Evolutionary conservation across 2,113 vertebrate species (phyloP), one percentile per base, ranked within the genome.

Genomic region (Sceloporus undulatus): DNA sequence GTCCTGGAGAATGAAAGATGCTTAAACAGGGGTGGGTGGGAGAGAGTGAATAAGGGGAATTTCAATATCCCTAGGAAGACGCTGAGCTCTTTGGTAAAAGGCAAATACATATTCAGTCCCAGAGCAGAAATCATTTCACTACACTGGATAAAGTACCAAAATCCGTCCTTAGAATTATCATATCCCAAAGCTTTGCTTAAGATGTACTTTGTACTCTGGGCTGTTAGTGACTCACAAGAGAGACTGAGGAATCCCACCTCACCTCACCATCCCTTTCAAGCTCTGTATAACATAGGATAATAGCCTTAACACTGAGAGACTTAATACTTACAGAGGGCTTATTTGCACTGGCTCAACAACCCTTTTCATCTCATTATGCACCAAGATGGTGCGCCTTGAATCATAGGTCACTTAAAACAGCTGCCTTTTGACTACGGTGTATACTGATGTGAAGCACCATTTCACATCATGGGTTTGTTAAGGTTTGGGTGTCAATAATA

Each of bases 61-160:
- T 95, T 94, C 85, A 89, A 70, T 48, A 74, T 94, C 85, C 84
- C 73, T 42, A 91, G 79, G 80, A 95, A 93, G 73, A 85, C 23
- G 87, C 21, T 94, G 92, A 93, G 82, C 92, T 92, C 85, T 91
- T 92, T 68, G 62, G 81, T 87, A 18, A 89, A 93, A 96, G 84
- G 87, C 83, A 94, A 88, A 95, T 90, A 88, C 75, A 91, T 90
- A 92, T 90, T 94, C 89, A 91, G 56, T 92, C 87, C 79, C 84
- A 92, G 91, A 89, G 85, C 66, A 91, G 91, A 90, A 93, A 14
- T 71, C 94, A 90, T 93, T 96, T 89, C 91, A 65, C 84, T 86
- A 85, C 75, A 90, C 52, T 66, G 62, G 89, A 91, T 93, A 95
- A 96, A 56, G 59, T 85, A 87, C 74, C 88, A 34, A 94, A 92